Evolutionary conservation across 2,888 invertebrate species (phyloP).

Genomic region (Pasiphila rectangulata): DNA sequence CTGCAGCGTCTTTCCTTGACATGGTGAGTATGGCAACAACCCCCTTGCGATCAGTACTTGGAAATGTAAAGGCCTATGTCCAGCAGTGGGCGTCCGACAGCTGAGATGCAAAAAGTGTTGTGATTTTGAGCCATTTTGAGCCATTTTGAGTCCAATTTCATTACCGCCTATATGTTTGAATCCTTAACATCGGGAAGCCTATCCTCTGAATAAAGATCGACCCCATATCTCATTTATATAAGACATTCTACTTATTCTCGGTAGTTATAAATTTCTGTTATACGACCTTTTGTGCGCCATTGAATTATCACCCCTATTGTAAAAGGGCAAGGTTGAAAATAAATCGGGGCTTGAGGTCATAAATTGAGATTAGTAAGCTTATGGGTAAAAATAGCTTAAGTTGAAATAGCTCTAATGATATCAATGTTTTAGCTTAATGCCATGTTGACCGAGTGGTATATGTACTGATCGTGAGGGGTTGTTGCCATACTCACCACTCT

Average conservation of each 20-base stretch:
- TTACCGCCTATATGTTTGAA: no score
- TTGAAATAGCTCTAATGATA: slow-evolving; percentile 31
- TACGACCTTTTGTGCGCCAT: slow-evolving; percentile 26
- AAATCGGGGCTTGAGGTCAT: slow-evolving; percentile 11
- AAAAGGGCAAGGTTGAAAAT: slow-evolving; percentile 12
- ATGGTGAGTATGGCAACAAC: no score
- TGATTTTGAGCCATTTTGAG: no score
- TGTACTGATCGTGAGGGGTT: background rate
- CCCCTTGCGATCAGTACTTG: no score
- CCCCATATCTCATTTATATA: slow-evolving; percentile 60
- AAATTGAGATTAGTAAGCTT: slow-evolving; percentile 35
- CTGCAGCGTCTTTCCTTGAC: no score
- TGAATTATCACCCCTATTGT: slow-evolving; percentile 20
- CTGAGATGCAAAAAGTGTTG: no score
- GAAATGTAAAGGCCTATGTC: no score
- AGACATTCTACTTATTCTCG: slow-evolving; percentile 64
- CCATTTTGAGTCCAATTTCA: no score
- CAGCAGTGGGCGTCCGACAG: no score
- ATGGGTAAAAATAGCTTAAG: slow-evolving; percentile 31
- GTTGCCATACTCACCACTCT: no score
- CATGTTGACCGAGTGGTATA: background rate
- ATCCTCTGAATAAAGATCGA: slow-evolving; percentile 64
- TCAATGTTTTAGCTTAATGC: slow-evolving; percentile 20
- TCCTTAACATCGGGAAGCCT: slow-evolving; percentile 26
- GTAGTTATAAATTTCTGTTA: slow-evolving; percentile 63